Conservation (phyloP, 2,113 vertebrate species). For the Ceratotherium simum region DNA sequence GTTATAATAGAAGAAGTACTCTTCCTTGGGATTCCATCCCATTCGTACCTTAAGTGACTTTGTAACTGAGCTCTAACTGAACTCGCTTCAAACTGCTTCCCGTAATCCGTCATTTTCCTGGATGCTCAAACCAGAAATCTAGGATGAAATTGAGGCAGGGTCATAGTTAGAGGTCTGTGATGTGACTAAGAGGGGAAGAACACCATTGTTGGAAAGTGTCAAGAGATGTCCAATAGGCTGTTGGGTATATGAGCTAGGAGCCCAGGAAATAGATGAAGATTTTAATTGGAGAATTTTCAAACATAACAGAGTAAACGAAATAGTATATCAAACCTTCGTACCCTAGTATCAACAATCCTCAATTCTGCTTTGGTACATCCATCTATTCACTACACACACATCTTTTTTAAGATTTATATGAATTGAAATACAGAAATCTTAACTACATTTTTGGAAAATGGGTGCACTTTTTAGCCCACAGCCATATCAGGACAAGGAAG, state of each 20-base stretch:
- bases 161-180: not conserved
- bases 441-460: not conserved
- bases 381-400: not conserved
- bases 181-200: not conserved
- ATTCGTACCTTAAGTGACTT: not conserved
- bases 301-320: not conserved
- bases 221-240: not conserved
- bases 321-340: not conserved
- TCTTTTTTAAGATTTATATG: not conserved
- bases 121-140: not conserved
- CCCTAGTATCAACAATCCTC: not conserved
- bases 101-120: not conserved
- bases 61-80: not conserved
- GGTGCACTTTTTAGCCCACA: not conserved
- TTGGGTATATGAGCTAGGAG: not conserved
- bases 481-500: not conserved
- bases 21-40: not conserved
- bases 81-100: not conserved
- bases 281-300: not conserved
- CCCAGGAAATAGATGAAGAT: not conserved
- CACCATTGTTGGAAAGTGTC: not conserved
- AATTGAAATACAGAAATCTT: not conserved
- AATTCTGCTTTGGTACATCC: not conserved
- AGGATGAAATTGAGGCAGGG: not conserved
- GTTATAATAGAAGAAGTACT: not conserved